Evolutionary conservation across 2,888 invertebrate species (phyloP).

Genomic region (Trachelus iudaicus): DNA sequence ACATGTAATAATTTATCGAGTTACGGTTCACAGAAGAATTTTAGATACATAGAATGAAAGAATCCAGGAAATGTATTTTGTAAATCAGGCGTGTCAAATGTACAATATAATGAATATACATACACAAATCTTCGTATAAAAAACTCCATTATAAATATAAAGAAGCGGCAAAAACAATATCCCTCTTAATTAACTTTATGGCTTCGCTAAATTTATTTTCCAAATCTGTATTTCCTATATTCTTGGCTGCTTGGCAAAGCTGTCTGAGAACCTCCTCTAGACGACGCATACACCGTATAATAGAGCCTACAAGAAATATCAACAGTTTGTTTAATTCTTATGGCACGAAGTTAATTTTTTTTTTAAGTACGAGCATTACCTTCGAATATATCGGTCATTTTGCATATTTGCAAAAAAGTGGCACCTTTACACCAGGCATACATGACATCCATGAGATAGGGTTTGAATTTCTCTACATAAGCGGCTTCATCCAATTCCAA

Average conservation of each 20-base stretch:
- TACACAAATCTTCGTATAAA: background rate
- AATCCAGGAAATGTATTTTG: background rate
- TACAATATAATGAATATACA: background rate
- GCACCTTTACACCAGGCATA: conserved; percentile 96
- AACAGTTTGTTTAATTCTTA: conserved; percentile 4
- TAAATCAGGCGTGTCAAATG: background rate
- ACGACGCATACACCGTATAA: conserved; percentile 93
- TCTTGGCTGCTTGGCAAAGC: conserved; percentile 95
- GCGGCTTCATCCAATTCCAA: conserved; percentile 89
- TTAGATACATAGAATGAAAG: background rate
- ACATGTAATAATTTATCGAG: background rate
- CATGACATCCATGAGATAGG: conserved; percentile 97
- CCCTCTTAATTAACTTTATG: conserved; percentile 91
- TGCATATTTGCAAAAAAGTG: conserved; percentile 90
- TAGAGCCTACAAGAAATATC: conserved; percentile 70
- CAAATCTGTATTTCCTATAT: conserved; percentile 94
- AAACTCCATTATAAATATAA: conserved; percentile 79
- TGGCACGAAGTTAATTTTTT: conserved; percentile 3
- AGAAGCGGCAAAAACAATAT: conserved; percentile 99
- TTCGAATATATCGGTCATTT: conserved; percentile 97
- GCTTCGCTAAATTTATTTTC: conserved; percentile 96
- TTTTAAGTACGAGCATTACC: conserved; percentile 67
- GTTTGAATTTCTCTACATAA: conserved; percentile 93
- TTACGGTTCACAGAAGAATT: background rate
- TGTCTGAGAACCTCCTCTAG: conserved; percentile 96